Evolutionary conservation across 2,888 invertebrate genomes (phyloP).

Genomic region (Belgica antarctica): DNA sequence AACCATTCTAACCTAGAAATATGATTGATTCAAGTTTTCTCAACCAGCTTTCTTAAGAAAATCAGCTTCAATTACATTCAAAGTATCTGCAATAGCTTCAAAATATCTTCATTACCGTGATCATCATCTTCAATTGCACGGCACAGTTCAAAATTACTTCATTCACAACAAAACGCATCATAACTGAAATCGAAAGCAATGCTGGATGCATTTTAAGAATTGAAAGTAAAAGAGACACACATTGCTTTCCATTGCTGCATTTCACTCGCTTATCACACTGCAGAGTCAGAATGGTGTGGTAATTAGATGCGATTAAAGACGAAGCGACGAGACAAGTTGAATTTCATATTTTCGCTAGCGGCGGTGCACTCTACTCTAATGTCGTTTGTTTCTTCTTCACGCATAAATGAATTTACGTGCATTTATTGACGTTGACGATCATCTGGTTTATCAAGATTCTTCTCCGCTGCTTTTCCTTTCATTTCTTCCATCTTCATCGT

Average conservation of each 20-base stretch:
- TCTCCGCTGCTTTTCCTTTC: constrained; percentile 24
- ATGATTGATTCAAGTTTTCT: too few relatives aligned
- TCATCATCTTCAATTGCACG: constrained; percentile 38
- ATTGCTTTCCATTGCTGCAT: constrained; percentile 37
- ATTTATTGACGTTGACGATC: constrained; percentile 24
- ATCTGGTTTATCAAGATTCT: constrained; percentile 43
- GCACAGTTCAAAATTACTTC: too few relatives aligned
- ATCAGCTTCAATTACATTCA: too few relatives aligned
- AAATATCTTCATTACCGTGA: too few relatives aligned
- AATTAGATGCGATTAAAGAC: constrained; percentile 4
- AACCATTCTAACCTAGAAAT: too few relatives aligned
- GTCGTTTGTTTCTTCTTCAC: constrained; percentile 9
- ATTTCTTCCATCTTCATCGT: constrained; percentile 6
- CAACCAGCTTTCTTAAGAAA: too few relatives aligned
- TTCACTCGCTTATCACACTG: constrained; percentile 38
- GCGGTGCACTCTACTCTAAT: constrained; percentile 16
- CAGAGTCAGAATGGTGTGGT: not conserved
- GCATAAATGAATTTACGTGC: constrained; percentile 33
- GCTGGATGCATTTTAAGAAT: constrained; percentile 48
- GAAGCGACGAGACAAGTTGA: not conserved
- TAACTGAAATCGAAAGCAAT: constrained; percentile 32
- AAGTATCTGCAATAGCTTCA: too few relatives aligned
- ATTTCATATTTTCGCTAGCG: constrained; percentile 19
- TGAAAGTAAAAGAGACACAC: constrained; percentile 45
- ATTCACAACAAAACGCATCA: not conserved